Base-by-base conservation (phyloP, 1,140 invertebrate genomes). In the Adelges cooleyi region DNA sequence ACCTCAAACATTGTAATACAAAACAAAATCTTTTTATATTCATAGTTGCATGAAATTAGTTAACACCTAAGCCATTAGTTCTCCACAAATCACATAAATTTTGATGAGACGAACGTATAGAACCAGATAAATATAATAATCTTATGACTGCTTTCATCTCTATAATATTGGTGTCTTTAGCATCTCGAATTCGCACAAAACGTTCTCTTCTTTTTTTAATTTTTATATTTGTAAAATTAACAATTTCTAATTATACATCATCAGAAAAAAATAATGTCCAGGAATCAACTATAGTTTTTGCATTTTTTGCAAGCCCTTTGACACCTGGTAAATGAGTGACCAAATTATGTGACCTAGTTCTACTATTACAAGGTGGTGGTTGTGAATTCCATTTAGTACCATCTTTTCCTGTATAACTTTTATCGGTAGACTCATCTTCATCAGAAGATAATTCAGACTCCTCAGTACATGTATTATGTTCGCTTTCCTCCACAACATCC, bases 381-480 rank as follows among this genome's bases (percentile, higher is more conserved):
- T 27, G 48, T 25, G 23, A 22, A 13, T 50, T 50, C 48, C 48
- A 50, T 25, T 50, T 50, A 50, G 48, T 50, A n/a, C 23, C 23
- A 25, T 50, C 48, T 22, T 50, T 50, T 50, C 48, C 48, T 25
- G 27, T 25, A 50, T 25, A 50, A 50, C 27, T 25, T 13, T 50
- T 22, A 50, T 25, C 48, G 3, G 5, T 50, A 50, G 48, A 51
- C 33, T 51, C 25, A 18, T 51, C 33, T 51, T 51, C 49, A 51
- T 51, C 49, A 29, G 27, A 51, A 9, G 49, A 51, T 29, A 51
- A 33, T 29, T 27, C 49, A 51, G 49, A 29, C 49, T 51, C 27
- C 27, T 51, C 49, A 9, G 49, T 51, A 51, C 49, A n/a, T 29
- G 49, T 17, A 51, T 52, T n/a, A 52, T 52, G 50, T 27, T 52